Evolutionary conservation across 2,888 invertebrate species (phyloP).

Genomic region (Lobophora halterata): DNA sequence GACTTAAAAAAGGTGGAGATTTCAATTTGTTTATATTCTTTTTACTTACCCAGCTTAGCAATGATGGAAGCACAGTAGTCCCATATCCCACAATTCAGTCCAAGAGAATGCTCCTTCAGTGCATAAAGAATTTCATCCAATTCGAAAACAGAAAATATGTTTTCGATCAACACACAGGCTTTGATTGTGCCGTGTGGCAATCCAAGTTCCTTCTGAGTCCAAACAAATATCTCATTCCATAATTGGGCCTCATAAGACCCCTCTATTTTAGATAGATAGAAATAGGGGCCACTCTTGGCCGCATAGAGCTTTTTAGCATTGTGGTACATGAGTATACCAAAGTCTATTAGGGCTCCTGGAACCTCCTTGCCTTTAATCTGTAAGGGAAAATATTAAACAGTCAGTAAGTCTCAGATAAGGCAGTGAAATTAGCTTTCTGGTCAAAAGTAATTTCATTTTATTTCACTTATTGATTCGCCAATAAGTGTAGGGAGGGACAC

Average conservation of each 20-base stretch:
- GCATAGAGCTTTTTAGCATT: slow-evolving; percentile 77
- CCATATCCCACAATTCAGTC: slow-evolving; percentile 88
- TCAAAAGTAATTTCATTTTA: background rate
- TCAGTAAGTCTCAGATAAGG: no score
- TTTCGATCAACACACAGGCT: slow-evolving; percentile 87
- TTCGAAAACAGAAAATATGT: slow-evolving; percentile 84
- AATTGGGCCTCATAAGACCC: slow-evolving; percentile 82
- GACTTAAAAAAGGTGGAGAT: no score
- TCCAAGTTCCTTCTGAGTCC: slow-evolving; percentile 78
- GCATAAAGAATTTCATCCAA: slow-evolving; percentile 85
- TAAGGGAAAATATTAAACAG: slow-evolving; percentile 4
- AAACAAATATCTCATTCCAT: slow-evolving; percentile 86
- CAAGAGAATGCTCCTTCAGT: slow-evolving; percentile 83
- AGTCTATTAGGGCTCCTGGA: slow-evolving; percentile 85
- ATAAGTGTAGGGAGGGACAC: no score
- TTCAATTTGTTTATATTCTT: slow-evolving; percentile 5
- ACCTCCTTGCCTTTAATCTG: slow-evolving; percentile 82
- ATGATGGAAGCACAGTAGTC: slow-evolving; percentile 86
- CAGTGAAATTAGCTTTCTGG: background rate
- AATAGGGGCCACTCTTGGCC: slow-evolving; percentile 83
- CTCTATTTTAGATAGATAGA: slow-evolving; percentile 87
- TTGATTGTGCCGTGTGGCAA: slow-evolving; percentile 83
- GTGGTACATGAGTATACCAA: slow-evolving; percentile 84
- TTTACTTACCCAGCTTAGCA: slow-evolving; percentile 79
- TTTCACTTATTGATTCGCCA: no score